A percentile compares a stretch with the other conserved stretches of the same genome.
Evolutionary conservation across 1,140 invertebrate species (phyloP).

Genomic region (Orchesella cincta): DNA sequence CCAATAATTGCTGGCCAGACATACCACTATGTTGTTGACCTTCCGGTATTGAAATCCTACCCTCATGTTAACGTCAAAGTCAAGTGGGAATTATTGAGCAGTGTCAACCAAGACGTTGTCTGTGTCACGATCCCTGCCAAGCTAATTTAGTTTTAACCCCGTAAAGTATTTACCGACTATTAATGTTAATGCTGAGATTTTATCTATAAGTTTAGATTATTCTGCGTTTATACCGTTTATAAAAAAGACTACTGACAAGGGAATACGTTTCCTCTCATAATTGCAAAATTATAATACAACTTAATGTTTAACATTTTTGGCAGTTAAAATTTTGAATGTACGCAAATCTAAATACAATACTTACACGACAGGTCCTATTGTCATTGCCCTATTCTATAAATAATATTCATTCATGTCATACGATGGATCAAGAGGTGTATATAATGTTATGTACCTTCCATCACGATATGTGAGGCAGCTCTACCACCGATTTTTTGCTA

Average conservation of each 20-base stretch:
- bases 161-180: neutral
- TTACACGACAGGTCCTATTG: too few species aligned
- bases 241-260: neutral
- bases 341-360: too few species aligned
- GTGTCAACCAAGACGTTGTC: constrained; percentile 49
- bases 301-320: too few species aligned
- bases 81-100: constrained; percentile 54
- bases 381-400: too few species aligned
- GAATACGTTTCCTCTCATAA: too few species aligned
- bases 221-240: neutral
- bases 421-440: too few species aligned
- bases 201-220: neutral
- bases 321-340: too few species aligned
- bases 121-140: constrained; percentile 53
- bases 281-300: too few species aligned
- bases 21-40: constrained; percentile 6
- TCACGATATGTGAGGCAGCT: too few species aligned
- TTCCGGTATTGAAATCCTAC: constrained; percentile 50
- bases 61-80: constrained; percentile 53
- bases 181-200: neutral
- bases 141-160: constrained; percentile 15
- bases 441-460: too few species aligned
- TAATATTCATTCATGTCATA: too few species aligned
- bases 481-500: too few species aligned
- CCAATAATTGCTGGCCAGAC: neutral